Base-by-base conservation (phyloP, 2,888 invertebrate genomes). In the Noctuana brunneofusca region DNA sequence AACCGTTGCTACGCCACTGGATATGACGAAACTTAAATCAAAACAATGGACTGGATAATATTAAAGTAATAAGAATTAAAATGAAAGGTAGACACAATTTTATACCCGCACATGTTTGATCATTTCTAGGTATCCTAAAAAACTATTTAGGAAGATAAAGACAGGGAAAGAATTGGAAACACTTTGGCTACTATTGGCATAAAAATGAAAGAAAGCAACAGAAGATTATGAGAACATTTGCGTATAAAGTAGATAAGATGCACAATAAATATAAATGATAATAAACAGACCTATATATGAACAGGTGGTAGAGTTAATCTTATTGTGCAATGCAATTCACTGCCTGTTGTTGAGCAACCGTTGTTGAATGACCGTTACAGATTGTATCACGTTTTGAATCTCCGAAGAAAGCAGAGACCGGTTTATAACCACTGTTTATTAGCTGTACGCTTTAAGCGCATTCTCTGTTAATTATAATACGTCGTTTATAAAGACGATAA, bases 281-380 rank as follows among this genome's bases (percentile, higher is more conserved):
- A n/a, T 35, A n/a, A 1, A n/a, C 41, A 1, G 8, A 9, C 16
- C 16, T 9, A 46, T 20, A 12, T 22, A 24, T 5, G n/a, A 49
- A 49, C 49, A 49, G 14, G 49, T 27, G 24, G 22, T 8, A 24
- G 27, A 16, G 22, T 49, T 49, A 49, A 49, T 49, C 49, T 27
- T 41, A 49, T 58, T 57, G 48, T 52, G 59, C 52, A 32, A 52
- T n/a, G n/a, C n/a, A n/a, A n/a, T n/a, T n/a, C 24, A 27, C 22
- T 27, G 49, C 22, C 14, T 27, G n/a, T 41, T 41, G 57, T 48
- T 48, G 38, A 49, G n/a, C 35, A 55, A 62, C 24, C 53, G n/a
- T n/a, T n/a, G n/a, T n/a, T n/a, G 54, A 55, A 50, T 48, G 62
- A 49, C 55, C 60, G 60, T 62, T 62, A 62, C 62, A 55, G 48